Percentiles rank a stretch among this genome's conserved stretches.
Conservation (phyloP, 30 jellyfish, hydroid and myxozoan species). For the Hydractinia symbiolongicarpus region DNA sequence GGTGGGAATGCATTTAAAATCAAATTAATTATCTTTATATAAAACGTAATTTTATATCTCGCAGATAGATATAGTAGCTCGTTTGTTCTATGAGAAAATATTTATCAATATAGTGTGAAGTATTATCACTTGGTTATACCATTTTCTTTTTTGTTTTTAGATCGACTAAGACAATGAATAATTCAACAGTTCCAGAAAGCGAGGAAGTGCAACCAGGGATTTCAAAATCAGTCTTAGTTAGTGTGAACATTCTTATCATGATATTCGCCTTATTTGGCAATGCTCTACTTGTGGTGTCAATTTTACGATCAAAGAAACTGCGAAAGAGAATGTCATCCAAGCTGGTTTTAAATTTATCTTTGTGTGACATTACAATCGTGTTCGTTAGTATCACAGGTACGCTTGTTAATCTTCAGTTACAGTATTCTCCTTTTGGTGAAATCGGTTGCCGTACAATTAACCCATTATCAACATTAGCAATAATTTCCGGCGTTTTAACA, state of each 20-base stretch:
- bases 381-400: constrained; percentile 30
- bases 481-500: constrained; percentile 42
- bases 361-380: constrained; percentile 44
- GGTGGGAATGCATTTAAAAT: no score
- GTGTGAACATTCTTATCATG: constrained; percentile 6
- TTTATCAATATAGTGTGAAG: no score
- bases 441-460: constrained; percentile 43
- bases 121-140: no score
- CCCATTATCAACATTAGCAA: constrained; percentile 47
- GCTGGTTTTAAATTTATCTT: constrained; percentile 34
- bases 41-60: no score
- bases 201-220: no score
- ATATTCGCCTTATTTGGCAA: constrained; percentile 41
- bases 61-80: no score
- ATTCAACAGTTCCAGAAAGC: no score
- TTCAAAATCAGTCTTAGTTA: no score
- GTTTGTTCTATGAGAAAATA: no score
- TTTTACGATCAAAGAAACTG: constrained; percentile 10
- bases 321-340: constrained; percentile 24
- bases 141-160: no score
- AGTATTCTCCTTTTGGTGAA: constrained; percentile 38
- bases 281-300: constrained; percentile 19
- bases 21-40: no score
- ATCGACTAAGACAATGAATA: no score
- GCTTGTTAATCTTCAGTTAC: constrained; percentile 11